Base-by-base conservation (phyloP, 2,113 vertebrate species). In the Dromaius novaehollandiae region DNA sequence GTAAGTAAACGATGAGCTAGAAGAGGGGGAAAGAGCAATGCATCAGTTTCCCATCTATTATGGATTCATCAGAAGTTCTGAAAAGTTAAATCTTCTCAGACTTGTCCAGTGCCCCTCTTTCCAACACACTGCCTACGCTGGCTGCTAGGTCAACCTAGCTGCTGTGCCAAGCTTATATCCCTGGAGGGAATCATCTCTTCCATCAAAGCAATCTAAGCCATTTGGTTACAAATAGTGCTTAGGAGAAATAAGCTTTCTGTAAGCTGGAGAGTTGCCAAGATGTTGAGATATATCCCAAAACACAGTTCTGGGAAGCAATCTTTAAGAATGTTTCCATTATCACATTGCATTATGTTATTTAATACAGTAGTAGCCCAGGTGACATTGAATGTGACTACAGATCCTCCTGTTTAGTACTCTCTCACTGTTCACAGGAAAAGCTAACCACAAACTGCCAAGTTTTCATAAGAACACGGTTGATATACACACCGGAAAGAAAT, bases 131-230 rank as follows among this genome's bases (percentile, higher is more conserved):
- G 22, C 55, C 68, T 60, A 9, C 68, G 71, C 46, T 44, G 86
- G 65, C 82, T 84, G 70, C 79, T 44, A 64, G 76, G 79, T 91
- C 90, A 86, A 7, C 30, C 68, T 21, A 36, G 30, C 75, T 95
- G 55, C 38, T 11, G 53, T 38, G 69, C 93, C 94, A 96, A 82
- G 82, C 3, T 0, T 14, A 2, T 5, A 58, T 74, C 93, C 85
- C 96, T 13, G 7, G 58, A 78, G 95, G 60, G 68, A 78, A 88
- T 38, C 9, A 1, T 61, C 80, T 92, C 86, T 48, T 91, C 92
- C 86, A 76, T 94, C 90, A 80, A 66, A 95, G 95, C 93, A 95
- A 94, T 95, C 84, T 93, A 91, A 96, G 93, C 87, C 87, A 91
- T 94, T 94, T 77, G 87, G 94, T 91, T 95, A 89, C 77, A 95